Evolutionary conservation across 2,113 vertebrate genomes (phyloP).

Genomic region (Hemichromis elongatus): DNA sequence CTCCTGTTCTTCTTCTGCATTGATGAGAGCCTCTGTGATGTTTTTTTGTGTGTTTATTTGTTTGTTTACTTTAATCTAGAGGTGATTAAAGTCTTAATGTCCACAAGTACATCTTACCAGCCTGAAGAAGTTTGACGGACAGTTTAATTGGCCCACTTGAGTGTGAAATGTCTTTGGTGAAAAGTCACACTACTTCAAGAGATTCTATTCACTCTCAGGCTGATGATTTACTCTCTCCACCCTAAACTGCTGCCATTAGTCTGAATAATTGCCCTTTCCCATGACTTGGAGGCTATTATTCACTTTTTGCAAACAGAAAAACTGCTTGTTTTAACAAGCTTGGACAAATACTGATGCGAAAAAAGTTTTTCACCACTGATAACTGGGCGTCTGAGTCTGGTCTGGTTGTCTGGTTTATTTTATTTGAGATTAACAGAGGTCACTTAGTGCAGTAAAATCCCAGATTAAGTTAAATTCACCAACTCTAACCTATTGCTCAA

Average conservation of each 20-base stretch:
- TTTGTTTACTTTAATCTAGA: background rate
- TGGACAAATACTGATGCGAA: background rate
- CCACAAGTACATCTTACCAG: background rate
- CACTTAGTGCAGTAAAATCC: background rate
- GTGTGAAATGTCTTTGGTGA: background rate
- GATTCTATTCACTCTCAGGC: conserved; percentile 12
- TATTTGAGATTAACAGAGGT: background rate
- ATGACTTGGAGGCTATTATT: background rate
- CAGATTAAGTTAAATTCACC: background rate
- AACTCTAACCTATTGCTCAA: background rate
- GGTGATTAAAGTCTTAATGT: background rate
- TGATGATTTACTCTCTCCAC: conserved; percentile 41
- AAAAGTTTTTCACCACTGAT: background rate
- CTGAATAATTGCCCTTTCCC: background rate
- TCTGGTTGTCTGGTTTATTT: too few relatives aligned
- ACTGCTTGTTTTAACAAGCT: background rate
- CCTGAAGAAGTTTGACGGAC: background rate
- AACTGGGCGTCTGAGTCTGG: background rate
- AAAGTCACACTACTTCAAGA: background rate
- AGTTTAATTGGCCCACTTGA: background rate
- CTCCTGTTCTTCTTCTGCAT: background rate
- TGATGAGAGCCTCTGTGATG: background rate
- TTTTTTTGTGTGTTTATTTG: background rate
- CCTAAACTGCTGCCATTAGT: background rate
- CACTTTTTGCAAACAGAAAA: background rate